These are phyloP conservation scores for Diarsia mendica DNA, from an alignment of 2,888 invertebrate species.

Conservation along the genomic window DNA sequence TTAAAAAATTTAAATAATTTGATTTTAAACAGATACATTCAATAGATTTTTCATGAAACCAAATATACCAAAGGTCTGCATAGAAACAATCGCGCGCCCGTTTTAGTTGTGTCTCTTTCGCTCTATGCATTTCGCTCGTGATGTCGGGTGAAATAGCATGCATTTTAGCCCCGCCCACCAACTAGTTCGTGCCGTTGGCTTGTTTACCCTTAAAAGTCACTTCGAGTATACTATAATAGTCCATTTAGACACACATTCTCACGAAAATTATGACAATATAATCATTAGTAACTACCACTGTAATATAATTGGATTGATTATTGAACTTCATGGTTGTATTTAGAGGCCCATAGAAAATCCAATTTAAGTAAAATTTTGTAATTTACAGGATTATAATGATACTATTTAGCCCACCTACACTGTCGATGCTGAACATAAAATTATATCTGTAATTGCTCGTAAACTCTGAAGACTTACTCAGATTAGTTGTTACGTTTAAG, in stretches of 20 bases:
- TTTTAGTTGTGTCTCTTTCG: too few relatives aligned
- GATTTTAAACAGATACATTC: too few relatives aligned
- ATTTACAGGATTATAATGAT: not conserved
- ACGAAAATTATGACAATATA: slow-evolving; percentile 4
- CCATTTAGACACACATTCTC: slow-evolving; percentile 1
- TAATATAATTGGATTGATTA: slow-evolving; percentile 5
- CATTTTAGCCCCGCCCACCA: too few relatives aligned
- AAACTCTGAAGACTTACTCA: not conserved
- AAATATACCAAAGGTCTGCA: too few relatives aligned
- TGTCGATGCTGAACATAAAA: not conserved
- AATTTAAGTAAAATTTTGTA: not conserved
- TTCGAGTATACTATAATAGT: too few relatives aligned
- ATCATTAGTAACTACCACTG: slow-evolving; percentile 10
- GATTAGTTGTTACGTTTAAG: not conserved
- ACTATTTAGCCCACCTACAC: not conserved
- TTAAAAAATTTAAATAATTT: too few relatives aligned
- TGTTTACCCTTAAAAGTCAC: too few relatives aligned
- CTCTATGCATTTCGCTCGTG: too few relatives aligned
- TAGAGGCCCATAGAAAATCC: not conserved
- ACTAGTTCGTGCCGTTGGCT: too few relatives aligned
- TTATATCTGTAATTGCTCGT: not conserved
- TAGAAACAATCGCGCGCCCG: too few relatives aligned
- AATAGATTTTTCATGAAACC: too few relatives aligned
- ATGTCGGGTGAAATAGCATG: too few relatives aligned
- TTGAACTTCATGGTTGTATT: slow-evolving; percentile 10